Percentiles rank a stretch among this genome's conserved stretches.
Conservation (phyloP, 2,888 invertebrate genomes). For the Helicoverpa assulta region DNA sequence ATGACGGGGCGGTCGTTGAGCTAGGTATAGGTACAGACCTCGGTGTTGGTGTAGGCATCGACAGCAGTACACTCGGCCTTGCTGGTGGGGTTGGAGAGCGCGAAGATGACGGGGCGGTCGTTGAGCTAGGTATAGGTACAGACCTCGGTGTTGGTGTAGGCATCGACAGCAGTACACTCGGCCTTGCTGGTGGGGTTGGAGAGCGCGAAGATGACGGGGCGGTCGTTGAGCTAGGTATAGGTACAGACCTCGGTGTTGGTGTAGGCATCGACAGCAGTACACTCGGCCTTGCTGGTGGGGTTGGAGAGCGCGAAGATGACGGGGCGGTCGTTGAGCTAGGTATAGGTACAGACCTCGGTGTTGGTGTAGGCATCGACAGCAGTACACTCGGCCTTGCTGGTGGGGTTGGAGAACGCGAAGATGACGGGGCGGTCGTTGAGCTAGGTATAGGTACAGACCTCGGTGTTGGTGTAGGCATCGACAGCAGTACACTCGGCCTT, state of each 20-base stretch:
- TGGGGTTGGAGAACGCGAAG: constrained; percentile 99
- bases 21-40: constrained; percentile 87
- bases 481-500: constrained; percentile 99
- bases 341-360: constrained; percentile 91
- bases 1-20: constrained; percentile 97
- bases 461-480: constrained; percentile 96
- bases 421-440: constrained; percentile 97
- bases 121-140: constrained; percentile 88
- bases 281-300: constrained; percentile 99
- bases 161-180: constrained; percentile 99
- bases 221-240: constrained; percentile 91
- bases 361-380: constrained; percentile 98
- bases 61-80: constrained; percentile 99
- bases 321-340: constrained; percentile 94
- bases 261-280: constrained; percentile 99
- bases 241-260: constrained; percentile 93
- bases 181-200: constrained; percentile 99
- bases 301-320: constrained; percentile 99
- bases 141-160: constrained; percentile 96
- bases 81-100: constrained; percentile 99
- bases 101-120: constrained; percentile 97
- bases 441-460: constrained; percentile 87
- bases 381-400: constrained; percentile 99
- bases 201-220: constrained; percentile 98
- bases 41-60: constrained; percentile 96